These are phyloP conservation scores for Pocillopora damicornis DNA, from an alignment of 64 coral and sea anemone species.

Conservation along the genomic window DNA sequence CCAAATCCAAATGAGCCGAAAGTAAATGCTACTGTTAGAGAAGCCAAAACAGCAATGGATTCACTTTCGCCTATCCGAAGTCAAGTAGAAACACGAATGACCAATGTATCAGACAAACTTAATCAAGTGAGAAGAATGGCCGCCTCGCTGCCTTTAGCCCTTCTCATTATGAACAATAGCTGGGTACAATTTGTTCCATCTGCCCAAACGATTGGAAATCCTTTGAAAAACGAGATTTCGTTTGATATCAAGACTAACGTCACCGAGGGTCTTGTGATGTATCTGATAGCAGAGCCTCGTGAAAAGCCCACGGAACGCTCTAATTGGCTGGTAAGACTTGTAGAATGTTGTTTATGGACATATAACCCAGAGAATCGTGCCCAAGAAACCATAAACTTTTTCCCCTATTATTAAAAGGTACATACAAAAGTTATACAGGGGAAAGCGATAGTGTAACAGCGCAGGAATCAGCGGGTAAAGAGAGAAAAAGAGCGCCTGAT, in stretches of 20 bases:
- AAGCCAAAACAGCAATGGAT: slow-evolving; percentile 20
- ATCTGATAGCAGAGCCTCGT: slow-evolving; percentile 32
- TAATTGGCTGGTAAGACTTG: not conserved
- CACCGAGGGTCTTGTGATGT: slow-evolving; percentile 47
- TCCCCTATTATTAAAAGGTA: not conserved
- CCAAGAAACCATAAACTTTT: not conserved
- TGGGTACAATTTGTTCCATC: slow-evolving; percentile 30
- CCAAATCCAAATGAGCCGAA: not conserved
- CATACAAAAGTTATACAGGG: no score
- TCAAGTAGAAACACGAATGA: not conserved
- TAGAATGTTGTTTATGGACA: not conserved
- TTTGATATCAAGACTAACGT: slow-evolving; percentile 52
- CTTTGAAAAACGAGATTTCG: slow-evolving; percentile 40
- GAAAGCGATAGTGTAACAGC: no score
- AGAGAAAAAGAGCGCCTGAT: no score
- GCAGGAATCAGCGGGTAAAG: no score
- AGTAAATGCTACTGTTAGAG: slow-evolving; percentile 31
- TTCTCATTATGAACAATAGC: slow-evolving; percentile 17
- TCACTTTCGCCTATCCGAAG: slow-evolving; percentile 5
- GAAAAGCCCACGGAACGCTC: not conserved
- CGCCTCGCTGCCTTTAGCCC: slow-evolving; percentile 33
- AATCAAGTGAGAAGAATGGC: slow-evolving; percentile 9
- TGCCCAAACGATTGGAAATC: slow-evolving; percentile 27
- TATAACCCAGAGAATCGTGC: no score
- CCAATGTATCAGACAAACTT: slow-evolving; percentile 9